These are phyloP conservation scores for Parotocinclus haroldoi DNA, from an alignment of 2,797 vertebrate species.

Conservation along the genomic window DNA sequence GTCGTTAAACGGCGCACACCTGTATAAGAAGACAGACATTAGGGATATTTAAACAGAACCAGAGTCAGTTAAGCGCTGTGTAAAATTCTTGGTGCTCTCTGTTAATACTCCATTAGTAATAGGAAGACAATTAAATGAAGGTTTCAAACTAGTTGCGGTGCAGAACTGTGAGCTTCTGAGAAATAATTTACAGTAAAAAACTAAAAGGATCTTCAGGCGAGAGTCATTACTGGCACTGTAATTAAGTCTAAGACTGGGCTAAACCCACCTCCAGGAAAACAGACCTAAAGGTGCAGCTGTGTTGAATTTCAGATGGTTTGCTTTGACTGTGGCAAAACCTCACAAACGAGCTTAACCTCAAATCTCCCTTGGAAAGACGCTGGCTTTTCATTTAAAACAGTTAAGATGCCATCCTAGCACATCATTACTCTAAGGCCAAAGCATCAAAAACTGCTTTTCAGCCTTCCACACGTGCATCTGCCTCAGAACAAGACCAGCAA, in stretches of 20 bases:
- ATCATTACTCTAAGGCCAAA: slow-evolving; percentile 27
- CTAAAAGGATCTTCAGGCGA: too few relatives aligned
- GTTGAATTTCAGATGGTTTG: slow-evolving; percentile 24
- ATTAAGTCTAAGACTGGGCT: neutral
- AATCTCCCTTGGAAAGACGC: slow-evolving; percentile 31
- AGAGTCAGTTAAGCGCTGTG: too few relatives aligned
- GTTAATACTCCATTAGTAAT: too few relatives aligned
- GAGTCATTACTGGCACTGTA: neutral
- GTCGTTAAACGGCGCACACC: too few relatives aligned
- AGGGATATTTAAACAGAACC: too few relatives aligned
- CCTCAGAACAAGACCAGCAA: slow-evolving; percentile 6
- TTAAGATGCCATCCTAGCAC: slow-evolving; percentile 7
- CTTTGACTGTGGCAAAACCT: slow-evolving; percentile 29
- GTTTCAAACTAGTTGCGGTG: too few relatives aligned
- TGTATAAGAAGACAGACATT: too few relatives aligned
- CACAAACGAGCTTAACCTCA: slow-evolving; percentile 37
- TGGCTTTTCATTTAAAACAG: slow-evolving; percentile 26
- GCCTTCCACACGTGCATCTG: slow-evolving; percentile 3
- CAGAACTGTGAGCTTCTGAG: too few relatives aligned
- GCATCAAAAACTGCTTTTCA: slow-evolving; percentile 4
- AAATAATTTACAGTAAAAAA: too few relatives aligned
- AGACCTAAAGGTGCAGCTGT: neutral
- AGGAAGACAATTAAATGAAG: too few relatives aligned
- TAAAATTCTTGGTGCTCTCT: too few relatives aligned
- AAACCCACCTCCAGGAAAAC: too few relatives aligned